phyloP scores from a whole-genome alignment of 1,140 invertebrate genomes.

The Cepaea nemoralis region DNA sequence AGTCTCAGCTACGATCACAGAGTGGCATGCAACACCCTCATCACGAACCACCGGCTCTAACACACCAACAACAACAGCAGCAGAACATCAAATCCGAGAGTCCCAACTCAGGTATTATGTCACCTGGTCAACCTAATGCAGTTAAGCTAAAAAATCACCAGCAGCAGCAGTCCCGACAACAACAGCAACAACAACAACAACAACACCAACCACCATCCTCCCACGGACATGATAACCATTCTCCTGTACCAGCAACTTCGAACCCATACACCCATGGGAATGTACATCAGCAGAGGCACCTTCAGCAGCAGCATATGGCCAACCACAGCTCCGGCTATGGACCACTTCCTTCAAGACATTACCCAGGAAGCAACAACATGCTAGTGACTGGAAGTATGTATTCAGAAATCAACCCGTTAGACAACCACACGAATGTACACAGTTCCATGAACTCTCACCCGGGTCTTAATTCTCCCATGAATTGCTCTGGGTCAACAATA shows the following conservation, averaged over 20 bases:
- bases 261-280: constrained; percentile 16
- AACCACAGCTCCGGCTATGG: constrained; percentile 35
- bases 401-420: constrained; percentile 45
- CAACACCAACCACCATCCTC: constrained; percentile 32
- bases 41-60: background rate
- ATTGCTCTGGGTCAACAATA: constrained; percentile 45
- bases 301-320: constrained; percentile 20
- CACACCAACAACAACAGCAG: constrained; percentile 28
- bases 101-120: constrained; percentile 18
- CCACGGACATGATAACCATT: background rate
- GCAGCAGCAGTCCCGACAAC: constrained; percentile 10
- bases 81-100: constrained; percentile 36
- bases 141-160: constrained; percentile 3
- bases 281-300: constrained; percentile 38
- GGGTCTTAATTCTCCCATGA: constrained; percentile 43
- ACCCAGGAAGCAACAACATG: constrained; percentile 44
- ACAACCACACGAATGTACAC: constrained; percentile 42
- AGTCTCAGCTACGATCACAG: background rate
- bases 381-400: constrained; percentile 46
- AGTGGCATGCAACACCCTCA: background rate
- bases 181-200: constrained; percentile 31
- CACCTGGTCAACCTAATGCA: constrained; percentile 24
- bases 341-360: constrained; percentile 31
- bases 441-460: constrained; percentile 43
- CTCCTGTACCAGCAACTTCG: constrained; percentile 1